A percentile compares a stretch with the other conserved stretches of the same genome.
phyloP scores from a whole-genome alignment of 2,113 vertebrate species.

The Stigmatopora nigra region DNA sequence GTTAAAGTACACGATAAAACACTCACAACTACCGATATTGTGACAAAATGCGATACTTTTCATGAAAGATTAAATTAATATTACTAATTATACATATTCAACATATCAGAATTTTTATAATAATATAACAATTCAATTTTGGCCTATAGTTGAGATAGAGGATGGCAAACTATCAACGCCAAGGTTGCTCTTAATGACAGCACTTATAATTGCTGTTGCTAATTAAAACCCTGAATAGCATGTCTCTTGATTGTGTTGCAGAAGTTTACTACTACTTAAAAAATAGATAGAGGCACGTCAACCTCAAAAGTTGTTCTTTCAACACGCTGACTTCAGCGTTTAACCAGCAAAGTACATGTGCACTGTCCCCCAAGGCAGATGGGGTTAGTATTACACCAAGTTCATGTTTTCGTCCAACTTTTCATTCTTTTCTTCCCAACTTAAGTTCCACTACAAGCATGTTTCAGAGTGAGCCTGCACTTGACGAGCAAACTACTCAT shows the following conservation, averaged over 20 bases:
- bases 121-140: neutral
- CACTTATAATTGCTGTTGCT: neutral
- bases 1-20: too few relatives aligned
- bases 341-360: neutral
- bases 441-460: neutral
- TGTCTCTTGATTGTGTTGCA: neutral
- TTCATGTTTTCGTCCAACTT: neutral
- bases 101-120: neutral
- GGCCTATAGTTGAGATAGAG: neutral
- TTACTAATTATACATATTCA: neutral
- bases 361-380: neutral
- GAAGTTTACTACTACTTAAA: neutral
- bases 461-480: conserved; percentile 32
- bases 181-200: neutral
- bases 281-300: neutral
- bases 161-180: neutral
- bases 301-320: too few relatives aligned
- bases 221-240: neutral
- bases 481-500: conserved; percentile 19
- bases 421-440: neutral
- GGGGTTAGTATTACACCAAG: neutral
- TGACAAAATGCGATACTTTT: too few relatives aligned
- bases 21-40: too few relatives aligned
- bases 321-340: neutral
- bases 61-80: neutral